These are phyloP conservation scores for Antheraea assamensis DNA, from an alignment of 2,888 invertebrate genomes.

Conservation along the genomic window DNA sequence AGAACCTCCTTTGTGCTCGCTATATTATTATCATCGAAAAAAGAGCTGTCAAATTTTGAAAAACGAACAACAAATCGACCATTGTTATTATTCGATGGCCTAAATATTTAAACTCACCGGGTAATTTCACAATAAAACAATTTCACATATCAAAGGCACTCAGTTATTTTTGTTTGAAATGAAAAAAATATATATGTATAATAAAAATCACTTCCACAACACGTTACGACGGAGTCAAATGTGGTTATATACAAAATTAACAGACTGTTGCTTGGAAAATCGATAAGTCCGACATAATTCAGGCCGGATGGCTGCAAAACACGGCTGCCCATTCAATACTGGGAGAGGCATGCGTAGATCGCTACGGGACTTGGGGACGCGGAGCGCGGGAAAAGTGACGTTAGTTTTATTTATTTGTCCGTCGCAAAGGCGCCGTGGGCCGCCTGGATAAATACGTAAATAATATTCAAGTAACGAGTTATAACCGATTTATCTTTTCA, in stretches of 20 bases:
- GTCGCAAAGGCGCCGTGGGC: background rate
- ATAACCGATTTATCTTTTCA: too few relatives aligned
- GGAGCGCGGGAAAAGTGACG: conserved; percentile 73
- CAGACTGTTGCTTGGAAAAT: conserved; percentile 66
- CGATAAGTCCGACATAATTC: conserved; percentile 64
- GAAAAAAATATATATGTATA: conserved; percentile 14
- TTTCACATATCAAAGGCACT: conserved; percentile 22
- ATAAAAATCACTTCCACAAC: conserved; percentile 54
- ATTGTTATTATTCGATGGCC: conserved; percentile 22
- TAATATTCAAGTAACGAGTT: too few relatives aligned
- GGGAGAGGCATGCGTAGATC: conserved; percentile 70
- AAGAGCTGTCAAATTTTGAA: conserved; percentile 37
- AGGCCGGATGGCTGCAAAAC: conserved; percentile 48
- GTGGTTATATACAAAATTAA: conserved; percentile 54
- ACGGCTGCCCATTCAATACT: conserved; percentile 71
- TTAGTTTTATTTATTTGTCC: conserved; percentile 48
- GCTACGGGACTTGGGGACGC: conserved; percentile 39
- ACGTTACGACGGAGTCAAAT: conserved; percentile 48
- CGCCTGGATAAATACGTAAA: background rate
- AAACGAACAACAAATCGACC: conserved; percentile 35
- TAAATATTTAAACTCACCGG: conserved; percentile 29
- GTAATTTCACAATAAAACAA: conserved; percentile 15
- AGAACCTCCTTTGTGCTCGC: conserved; percentile 27
- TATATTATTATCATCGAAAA: conserved; percentile 44
- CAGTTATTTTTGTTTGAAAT: conserved; percentile 3